phyloP scores from a whole-genome alignment of 2,888 invertebrate genomes.

The Cataglyphis livida region DNA sequence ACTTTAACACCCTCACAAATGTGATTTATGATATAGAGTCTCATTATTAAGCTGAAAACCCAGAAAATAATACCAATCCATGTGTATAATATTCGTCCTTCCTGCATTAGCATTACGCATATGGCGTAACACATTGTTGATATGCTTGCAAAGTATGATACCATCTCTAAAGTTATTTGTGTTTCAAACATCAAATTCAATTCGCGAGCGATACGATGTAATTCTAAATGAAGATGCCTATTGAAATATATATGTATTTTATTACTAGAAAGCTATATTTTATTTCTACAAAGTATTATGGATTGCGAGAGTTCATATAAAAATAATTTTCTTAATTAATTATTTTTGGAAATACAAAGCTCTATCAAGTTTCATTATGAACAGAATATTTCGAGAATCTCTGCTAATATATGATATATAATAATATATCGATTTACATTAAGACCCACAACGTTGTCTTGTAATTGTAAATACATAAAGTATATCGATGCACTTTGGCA shows the following conservation, averaged over 20 bases:
- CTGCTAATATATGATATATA: background rate
- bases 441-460: background rate
- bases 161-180: background rate
- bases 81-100: background rate
- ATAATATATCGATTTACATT: background rate
- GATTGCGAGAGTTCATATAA: background rate
- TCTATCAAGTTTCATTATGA: background rate
- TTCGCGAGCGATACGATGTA: background rate
- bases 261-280: background rate
- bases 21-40: background rate
- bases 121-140: background rate
- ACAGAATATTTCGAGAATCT: background rate
- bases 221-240: slow-evolving; percentile 25
- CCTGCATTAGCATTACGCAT: background rate
- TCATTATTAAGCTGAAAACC: background rate
- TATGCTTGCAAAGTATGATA: background rate
- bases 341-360: background rate
- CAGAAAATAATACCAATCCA: background rate
- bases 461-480: background rate
- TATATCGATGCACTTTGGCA: background rate
- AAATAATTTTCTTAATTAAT: background rate
- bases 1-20: background rate
- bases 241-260: background rate
- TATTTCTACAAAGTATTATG: background rate
- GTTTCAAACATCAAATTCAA: background rate